Evolutionary conservation across 2,797 vertebrate species (phyloP), one percentile per base, ranked within the genome.

Genomic region (Enteromius argenteus): DNA sequence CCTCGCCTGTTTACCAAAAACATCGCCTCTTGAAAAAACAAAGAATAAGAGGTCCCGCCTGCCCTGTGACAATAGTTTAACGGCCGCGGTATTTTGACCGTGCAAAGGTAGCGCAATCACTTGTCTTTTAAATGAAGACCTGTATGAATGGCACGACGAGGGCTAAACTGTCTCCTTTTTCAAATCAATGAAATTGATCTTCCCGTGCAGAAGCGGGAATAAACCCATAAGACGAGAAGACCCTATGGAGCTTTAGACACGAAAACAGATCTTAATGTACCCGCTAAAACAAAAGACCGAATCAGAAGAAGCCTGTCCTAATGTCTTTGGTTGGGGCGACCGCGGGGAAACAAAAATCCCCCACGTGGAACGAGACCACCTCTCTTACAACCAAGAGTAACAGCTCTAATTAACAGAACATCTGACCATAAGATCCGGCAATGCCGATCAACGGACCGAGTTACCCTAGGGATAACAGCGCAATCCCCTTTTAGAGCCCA

Each of bases 381-480:
- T 37, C 0, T 3, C 89, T 0, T 0, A 87, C 9, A 86, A 32
- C 39, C 0, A 11, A 90, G 91, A 90, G 39, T 0, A 5, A 83
- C 85, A 73, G 1, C 74, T 91, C 91, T 53, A 91, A 84, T 10
- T 0, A 80, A 30, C 89, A 92, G 77, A 90, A 92, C 0, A 0
- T 87, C 69, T 90, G 89, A 93, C 87, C 86, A 19, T 3, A 5
- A 30, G 91, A 93, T 88, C 92, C 92, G 90, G 89, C 35, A 30
- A 15, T 0, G 39, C 87, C 90, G 91, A 93, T 39, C 53, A 92
- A 90, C 89, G 91, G 0, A 94, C 88, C 88, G 86, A 94, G 92
- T 92, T 94, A 94, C 92, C 91, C 93, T 83, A 93, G 92, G 94
- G 91, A 94, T 94, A 94, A 95, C 92, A 94, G 92, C 89, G 91